phyloP scores from a whole-genome alignment of 2,113 vertebrate species.

The Callorhinus ursinus region DNA sequence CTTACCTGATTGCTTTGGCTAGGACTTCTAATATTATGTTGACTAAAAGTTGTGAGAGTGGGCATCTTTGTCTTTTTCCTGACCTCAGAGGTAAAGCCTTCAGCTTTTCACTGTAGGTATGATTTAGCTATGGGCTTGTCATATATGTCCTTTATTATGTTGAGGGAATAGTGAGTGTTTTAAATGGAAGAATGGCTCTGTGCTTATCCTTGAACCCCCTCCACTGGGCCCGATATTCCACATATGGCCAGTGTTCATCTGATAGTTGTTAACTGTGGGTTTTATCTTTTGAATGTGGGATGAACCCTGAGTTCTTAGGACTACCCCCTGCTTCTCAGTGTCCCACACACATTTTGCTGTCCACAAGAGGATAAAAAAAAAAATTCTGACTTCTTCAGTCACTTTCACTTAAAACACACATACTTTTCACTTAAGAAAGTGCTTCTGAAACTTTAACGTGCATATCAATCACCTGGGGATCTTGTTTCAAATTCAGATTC shows the following conservation, averaged over 20 bases:
- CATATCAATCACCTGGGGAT: not conserved
- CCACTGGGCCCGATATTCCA: not conserved
- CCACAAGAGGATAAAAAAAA: not conserved
- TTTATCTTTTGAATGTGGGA: not conserved
- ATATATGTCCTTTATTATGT: not conserved
- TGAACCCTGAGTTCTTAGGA: not conserved
- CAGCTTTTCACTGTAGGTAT: not conserved
- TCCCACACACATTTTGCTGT: not conserved
- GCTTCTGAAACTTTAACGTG: not conserved
- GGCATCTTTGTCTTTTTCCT: not conserved
- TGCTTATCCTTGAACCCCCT: not conserved
- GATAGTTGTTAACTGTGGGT: not conserved
- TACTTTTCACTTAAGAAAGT: not conserved
- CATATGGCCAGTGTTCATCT: not conserved
- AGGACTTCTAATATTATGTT: not conserved
- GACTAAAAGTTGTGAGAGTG: not conserved
- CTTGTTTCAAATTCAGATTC: constrained; percentile 44
- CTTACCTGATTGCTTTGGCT: not conserved
- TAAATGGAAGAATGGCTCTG: not conserved
- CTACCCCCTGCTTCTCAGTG: not conserved
- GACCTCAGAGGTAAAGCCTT: not conserved
- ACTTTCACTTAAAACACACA: not conserved
- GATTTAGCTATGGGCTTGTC: not conserved
- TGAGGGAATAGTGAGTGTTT: not conserved
- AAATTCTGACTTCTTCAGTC: not conserved